phyloP scores from a whole-genome alignment of 1,140 invertebrate genomes.

The Prorops nasuta region DNA sequence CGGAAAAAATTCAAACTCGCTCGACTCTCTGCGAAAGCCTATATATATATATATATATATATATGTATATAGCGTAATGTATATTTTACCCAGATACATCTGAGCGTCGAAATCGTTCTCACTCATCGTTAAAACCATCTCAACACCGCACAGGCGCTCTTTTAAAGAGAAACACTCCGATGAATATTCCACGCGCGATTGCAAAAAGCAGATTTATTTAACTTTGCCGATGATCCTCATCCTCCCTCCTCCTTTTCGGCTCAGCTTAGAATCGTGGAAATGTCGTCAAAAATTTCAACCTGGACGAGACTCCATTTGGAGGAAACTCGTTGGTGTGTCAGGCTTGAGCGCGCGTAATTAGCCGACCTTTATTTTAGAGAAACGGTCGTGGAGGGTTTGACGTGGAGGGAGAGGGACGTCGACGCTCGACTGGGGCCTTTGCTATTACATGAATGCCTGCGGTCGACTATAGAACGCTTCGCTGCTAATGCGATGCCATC shows the following conservation, averaged over 20 bases:
- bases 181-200: background rate
- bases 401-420: background rate
- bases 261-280: too few species aligned
- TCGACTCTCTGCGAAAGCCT: background rate
- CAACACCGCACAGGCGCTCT: slow-evolving; percentile 14
- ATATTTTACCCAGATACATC: background rate
- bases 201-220: too few species aligned
- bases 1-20: background rate
- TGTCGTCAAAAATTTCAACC: too few species aligned
- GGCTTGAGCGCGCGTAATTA: slow-evolving; percentile 54
- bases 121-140: background rate
- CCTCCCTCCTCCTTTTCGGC: too few species aligned
- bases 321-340: too few species aligned
- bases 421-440: too few species aligned
- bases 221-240: too few species aligned
- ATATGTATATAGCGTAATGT: background rate
- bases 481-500: slow-evolving; percentile 53
- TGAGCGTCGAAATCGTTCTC: background rate
- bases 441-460: slow-evolving; percentile 24
- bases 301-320: too few species aligned
- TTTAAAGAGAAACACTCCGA: slow-evolving; percentile 13
- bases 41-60: slow-evolving; percentile 3
- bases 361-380: slow-evolving; percentile 49
- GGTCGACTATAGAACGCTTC: slow-evolving; percentile 52
- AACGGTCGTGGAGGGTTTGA: background rate